Evolutionary conservation across 2,888 invertebrate genomes (phyloP).

Genomic region (Pachycephus smyrnensis): DNA sequence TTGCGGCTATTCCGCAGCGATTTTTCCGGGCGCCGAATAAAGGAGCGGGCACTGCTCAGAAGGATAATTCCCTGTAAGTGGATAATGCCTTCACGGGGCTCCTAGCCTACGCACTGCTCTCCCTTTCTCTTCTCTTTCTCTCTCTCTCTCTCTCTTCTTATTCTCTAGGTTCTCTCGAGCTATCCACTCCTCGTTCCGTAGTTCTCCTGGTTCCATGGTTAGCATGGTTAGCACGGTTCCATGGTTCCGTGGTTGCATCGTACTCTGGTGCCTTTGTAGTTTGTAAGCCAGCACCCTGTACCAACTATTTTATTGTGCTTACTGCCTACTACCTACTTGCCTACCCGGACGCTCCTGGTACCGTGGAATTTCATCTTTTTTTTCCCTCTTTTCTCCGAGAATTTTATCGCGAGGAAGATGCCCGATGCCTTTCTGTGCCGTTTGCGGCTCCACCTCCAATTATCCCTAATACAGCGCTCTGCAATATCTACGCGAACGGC

Average conservation of each 20-base stretch:
- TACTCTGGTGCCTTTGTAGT: slow-evolving; percentile 35
- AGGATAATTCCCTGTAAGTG: slow-evolving; percentile 63
- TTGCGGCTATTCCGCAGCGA: slow-evolving; percentile 39
- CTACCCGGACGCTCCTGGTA: slow-evolving; percentile 28
- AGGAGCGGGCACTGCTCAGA: slow-evolving; percentile 24
- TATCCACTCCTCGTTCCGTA: slow-evolving; percentile 28
- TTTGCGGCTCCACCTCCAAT: slow-evolving; percentile 54
- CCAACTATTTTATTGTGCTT: slow-evolving; percentile 40
- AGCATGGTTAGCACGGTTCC: background rate
- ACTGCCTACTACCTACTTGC: slow-evolving; percentile 24
- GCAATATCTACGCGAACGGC: background rate
- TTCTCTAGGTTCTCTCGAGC: slow-evolving; percentile 20
- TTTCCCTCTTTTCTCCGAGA: background rate
- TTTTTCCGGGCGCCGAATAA: slow-evolving; percentile 43
- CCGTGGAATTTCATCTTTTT: slow-evolving; percentile 15
- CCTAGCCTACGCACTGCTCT: slow-evolving; percentile 53
- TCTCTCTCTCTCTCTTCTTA: slow-evolving; percentile 10
- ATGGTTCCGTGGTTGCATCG: slow-evolving; percentile 24
- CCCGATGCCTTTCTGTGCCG: slow-evolving; percentile 31
- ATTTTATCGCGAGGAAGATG: slow-evolving; percentile 45
- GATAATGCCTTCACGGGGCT: slow-evolving; percentile 58
- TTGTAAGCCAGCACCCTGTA: slow-evolving; percentile 18
- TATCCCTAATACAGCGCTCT: slow-evolving; percentile 44
- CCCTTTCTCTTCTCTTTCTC: slow-evolving; percentile 11
- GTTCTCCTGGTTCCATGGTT: slow-evolving; percentile 24